A percentile compares a stretch with the other conserved stretches of the same genome.
Evolutionary conservation across 2,113 vertebrate species (phyloP).

Genomic region (Fulica atra): DNA sequence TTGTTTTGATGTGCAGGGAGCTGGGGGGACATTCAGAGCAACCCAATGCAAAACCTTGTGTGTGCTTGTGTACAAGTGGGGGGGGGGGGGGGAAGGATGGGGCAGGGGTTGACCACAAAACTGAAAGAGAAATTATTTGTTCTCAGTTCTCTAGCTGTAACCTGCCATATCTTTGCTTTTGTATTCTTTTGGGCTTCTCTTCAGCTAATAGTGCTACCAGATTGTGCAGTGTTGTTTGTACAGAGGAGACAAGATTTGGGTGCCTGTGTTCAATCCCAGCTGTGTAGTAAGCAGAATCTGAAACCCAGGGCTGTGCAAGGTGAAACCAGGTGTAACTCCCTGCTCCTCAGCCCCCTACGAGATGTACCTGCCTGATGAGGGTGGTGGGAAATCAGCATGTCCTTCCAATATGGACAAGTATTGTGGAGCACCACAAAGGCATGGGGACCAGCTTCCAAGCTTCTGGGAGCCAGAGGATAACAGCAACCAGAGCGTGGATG

Average conservation of each 20-base stretch:
- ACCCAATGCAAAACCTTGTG: not conserved
- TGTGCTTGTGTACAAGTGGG: not conserved
- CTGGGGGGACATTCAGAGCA: not conserved
- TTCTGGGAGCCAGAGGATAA: not conserved
- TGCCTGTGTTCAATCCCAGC: accelerated
- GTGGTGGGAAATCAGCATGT: not conserved
- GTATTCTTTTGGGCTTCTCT: not conserved
- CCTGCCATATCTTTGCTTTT: not conserved
- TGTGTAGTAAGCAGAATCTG: not conserved
- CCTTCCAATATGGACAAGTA: not conserved
- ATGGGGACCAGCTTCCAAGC: not conserved
- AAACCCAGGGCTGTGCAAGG: not conserved
- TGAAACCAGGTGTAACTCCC: not conserved
- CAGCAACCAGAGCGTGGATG: not conserved
- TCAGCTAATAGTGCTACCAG: not conserved
- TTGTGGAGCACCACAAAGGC: not conserved
- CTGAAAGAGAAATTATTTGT: not conserved
- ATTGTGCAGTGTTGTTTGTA: not conserved
- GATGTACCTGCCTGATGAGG: not conserved
- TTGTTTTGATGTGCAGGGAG: not conserved
- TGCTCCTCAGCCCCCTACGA: accelerated
- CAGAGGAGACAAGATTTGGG: not conserved
- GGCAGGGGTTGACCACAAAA: not conserved
- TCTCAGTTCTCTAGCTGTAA: not conserved
- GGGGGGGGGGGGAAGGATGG: accelerated